Conservation (phyloP, 2,113 vertebrate species). For the Notiomystis cincta region DNA sequence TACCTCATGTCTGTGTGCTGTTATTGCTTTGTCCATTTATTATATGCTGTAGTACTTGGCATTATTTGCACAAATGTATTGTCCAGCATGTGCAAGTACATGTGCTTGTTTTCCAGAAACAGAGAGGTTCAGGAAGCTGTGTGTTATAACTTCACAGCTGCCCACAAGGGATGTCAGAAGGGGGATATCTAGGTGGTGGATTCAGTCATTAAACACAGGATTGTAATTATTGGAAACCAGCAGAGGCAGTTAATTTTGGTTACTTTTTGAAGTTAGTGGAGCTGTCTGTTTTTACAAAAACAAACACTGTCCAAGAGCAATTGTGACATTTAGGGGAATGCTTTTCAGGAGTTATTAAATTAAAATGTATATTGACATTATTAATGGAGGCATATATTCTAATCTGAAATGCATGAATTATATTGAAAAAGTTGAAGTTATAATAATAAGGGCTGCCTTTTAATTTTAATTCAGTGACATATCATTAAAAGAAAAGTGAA, state of each 20-base stretch:
- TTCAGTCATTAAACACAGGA: not conserved
- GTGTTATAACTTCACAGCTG: not conserved
- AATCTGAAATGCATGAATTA: constrained; percentile 8
- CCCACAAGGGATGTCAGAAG: not conserved
- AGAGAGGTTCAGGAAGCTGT: not conserved
- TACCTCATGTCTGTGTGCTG: not conserved
- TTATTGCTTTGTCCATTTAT: not conserved
- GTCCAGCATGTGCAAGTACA: not conserved
- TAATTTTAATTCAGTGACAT: not conserved
- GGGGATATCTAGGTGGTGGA: not conserved
- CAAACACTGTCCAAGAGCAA: not conserved
- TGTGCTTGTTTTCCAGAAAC: not conserved
- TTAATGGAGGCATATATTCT: constrained; percentile 4
- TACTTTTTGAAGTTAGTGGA: constrained; percentile 12
- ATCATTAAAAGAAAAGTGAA: not conserved
- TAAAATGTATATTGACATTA: not conserved
- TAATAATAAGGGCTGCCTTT: not conserved
- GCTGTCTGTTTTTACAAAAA: not conserved
- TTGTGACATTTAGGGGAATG: not conserved
- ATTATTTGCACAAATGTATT: not conserved
- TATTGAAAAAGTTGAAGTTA: not conserved
- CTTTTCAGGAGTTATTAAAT: not conserved
- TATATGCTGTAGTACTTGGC: not conserved
- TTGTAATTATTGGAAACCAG: not conserved
- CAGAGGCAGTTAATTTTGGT: not conserved